phyloP scores from a whole-genome alignment of 2,888 invertebrate species.

The Pachliopta kotzebuea region DNA sequence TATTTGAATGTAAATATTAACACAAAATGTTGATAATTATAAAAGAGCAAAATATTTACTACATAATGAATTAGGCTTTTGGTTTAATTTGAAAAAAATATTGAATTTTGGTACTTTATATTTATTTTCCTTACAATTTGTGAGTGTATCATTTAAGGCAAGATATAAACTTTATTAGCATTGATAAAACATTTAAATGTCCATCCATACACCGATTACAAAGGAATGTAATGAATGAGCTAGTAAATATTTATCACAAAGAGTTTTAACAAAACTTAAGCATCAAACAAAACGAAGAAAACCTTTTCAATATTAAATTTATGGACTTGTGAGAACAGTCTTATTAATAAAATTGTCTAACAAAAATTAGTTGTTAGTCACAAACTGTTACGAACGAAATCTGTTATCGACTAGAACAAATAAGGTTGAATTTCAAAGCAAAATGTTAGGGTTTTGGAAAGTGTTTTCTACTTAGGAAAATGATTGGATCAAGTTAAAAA shows the following conservation, averaged over 20 bases:
- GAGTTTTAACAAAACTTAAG: slow-evolving; percentile 22
- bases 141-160: slow-evolving; percentile 22
- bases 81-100: background rate
- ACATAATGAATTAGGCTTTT: background rate
- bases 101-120: background rate
- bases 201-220: slow-evolving; percentile 8
- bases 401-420: slow-evolving; percentile 27
- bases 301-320: background rate
- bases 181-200: slow-evolving; percentile 2
- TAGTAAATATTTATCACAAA: slow-evolving; percentile 23
- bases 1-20: background rate
- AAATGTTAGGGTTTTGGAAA: background rate
- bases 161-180: slow-evolving; percentile 15
- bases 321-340: slow-evolving; percentile 7
- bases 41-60: background rate
- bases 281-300: slow-evolving; percentile 18
- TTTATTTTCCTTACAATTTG: background rate
- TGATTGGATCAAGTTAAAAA: background rate
- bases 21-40: background rate
- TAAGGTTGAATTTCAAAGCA: background rate
- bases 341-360: slow-evolving; percentile 23
- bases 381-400: slow-evolving; percentile 23
- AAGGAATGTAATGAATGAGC: slow-evolving; percentile 28
- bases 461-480: background rate
- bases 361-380: slow-evolving; percentile 26